A percentile compares a stretch with the other conserved stretches of the same genome.
These are phyloP conservation scores for Cirrhinus molitorella DNA, from an alignment of 2,797 vertebrate species.

Conservation along the genomic window DNA sequence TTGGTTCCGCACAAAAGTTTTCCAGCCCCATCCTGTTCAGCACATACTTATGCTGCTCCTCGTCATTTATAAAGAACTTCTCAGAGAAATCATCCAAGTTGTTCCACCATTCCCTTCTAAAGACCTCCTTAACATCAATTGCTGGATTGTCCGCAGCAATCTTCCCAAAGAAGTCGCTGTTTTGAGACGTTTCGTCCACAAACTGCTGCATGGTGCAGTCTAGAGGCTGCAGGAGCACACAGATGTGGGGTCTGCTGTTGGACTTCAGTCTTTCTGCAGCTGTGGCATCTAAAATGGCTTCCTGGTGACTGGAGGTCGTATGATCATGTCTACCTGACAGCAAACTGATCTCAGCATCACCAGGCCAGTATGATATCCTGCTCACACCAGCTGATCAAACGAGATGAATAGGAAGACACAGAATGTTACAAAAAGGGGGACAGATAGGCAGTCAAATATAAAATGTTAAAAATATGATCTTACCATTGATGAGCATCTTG, in stretches of 20 bases:
- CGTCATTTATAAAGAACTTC: constrained; percentile 83
- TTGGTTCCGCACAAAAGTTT: constrained; percentile 90
- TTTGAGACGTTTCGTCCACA: constrained; percentile 86
- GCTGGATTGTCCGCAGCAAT: constrained; percentile 74
- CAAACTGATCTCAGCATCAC: constrained; percentile 93
- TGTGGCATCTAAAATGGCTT: constrained; percentile 87
- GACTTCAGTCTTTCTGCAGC: constrained; percentile 92
- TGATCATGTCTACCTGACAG: constrained; percentile 60
- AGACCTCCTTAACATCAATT: constrained; percentile 77
- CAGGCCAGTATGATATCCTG: constrained; percentile 95
- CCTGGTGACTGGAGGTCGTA: constrained; percentile 71
- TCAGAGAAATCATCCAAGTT: constrained; percentile 82
- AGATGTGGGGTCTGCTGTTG: constrained; percentile 89
- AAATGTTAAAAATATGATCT: constrained; percentile 52
- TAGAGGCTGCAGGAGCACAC: constrained; percentile 88
- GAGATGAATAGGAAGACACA: constrained; percentile 11
- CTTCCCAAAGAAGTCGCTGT: constrained; percentile 88
- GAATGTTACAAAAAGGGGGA: neutral
- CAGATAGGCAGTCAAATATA: neutral
- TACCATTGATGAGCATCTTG: constrained; percentile 98
- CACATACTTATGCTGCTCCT: constrained; percentile 82
- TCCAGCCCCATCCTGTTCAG: constrained; percentile 87
- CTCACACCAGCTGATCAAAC: constrained; percentile 85
- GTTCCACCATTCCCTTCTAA: constrained; percentile 77
- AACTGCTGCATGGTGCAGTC: constrained; percentile 85